Base-by-base conservation (phyloP, 2,888 invertebrate species). In the Gnatocerus cornutus region DNA sequence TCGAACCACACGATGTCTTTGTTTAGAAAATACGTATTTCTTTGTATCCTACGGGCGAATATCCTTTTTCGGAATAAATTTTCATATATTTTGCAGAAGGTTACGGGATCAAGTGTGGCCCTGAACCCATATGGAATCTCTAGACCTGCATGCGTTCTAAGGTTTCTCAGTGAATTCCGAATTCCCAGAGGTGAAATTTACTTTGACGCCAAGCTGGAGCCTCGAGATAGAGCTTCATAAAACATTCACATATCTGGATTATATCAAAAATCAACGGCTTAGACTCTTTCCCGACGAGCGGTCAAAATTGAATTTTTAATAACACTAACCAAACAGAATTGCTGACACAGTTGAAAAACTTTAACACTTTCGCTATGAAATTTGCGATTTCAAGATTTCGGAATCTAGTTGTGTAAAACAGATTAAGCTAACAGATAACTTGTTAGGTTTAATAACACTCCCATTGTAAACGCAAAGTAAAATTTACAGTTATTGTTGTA, bases 151-250 rank as follows among this genome's bases (percentile, higher is more conserved):
- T 59, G 46, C 46, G 46, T 59, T 59, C 21, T 21, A 46, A 59
- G 30, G 67, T 67, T 64, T 68, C 64, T 55, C 63, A 58, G 71
- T 68, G 68, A 71, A 71, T 71, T 71, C 55, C 67, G 68, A 71
- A 71, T 67, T 71, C 71, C 71, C 71, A 14, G 30, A 64, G 68
- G 71, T 53, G 59, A 71, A 71, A 71, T 71, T 71, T 67, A 62
- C 71, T 71, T 71, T 71, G 66, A 71, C 66, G 62, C 71, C 64
- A 53, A 53, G 68, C 68, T 52, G 55, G 45, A 55, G 55, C 64
- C 39, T 21, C 13, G 46, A 64, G 68, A 71, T 71, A 64, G 65
- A 50, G 68, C 58, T 68, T 69, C 68, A 71, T 71, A 68, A 71
- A 71, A 71, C 68, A 71, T 71, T 68, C 68, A 71, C 59, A 46